Evolutionary conservation across 2,888 invertebrate genomes (phyloP).

Genomic region (Euproctis similis): DNA sequence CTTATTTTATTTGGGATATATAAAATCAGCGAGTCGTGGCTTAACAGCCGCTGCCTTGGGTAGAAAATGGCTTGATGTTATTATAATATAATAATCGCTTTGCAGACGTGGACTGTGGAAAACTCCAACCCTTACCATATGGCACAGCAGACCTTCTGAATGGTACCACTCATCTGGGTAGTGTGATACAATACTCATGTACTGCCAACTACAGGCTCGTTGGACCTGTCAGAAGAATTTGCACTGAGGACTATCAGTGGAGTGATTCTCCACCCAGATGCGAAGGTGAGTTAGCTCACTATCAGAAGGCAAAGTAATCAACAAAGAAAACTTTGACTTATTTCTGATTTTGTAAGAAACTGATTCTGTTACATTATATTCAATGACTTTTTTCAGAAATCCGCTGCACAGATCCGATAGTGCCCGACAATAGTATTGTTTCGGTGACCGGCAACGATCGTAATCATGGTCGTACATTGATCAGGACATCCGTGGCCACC

Average conservation of each 20-base stretch:
- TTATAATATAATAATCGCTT: no score
- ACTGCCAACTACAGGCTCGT: constrained; percentile 85
- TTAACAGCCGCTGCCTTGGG: no score
- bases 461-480: constrained; percentile 88
- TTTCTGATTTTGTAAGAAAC: background rate
- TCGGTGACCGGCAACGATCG: constrained; percentile 94
- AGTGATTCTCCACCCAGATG: constrained; percentile 89
- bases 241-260: constrained; percentile 86
- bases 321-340: background rate
- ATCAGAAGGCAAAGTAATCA: no score
- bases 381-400: constrained; percentile 78
- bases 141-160: constrained; percentile 86
- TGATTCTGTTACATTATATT: constrained; percentile 3
- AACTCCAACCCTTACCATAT: constrained; percentile 85
- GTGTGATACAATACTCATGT: constrained; percentile 87
- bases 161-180: constrained; percentile 86
- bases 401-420: constrained; percentile 87
- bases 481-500: constrained; percentile 81
- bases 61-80: no score
- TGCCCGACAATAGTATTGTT: constrained; percentile 89
- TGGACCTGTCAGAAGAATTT: constrained; percentile 83
- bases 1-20: no score
- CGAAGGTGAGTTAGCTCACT: constrained; percentile 78
- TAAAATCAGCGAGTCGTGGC: no score
- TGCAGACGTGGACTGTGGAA: constrained; percentile 91